phyloP scores from a whole-genome alignment of 35 echinoderm and acorn worm genomes.

The Heliocidaris tuberculata region DNA sequence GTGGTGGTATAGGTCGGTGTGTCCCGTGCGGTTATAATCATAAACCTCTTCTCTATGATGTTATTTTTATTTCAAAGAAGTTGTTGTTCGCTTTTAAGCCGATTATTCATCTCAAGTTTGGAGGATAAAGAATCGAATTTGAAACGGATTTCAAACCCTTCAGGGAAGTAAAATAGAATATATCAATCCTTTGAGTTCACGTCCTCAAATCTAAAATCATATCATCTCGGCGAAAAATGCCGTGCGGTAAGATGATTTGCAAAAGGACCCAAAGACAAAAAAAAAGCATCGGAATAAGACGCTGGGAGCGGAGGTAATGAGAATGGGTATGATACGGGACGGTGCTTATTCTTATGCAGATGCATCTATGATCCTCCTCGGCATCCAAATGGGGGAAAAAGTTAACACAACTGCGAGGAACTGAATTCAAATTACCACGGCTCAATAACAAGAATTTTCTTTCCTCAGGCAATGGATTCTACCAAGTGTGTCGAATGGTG shows the following conservation, averaged over 20 bases:
- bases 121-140: background rate
- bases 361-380: background rate
- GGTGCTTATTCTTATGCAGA: constrained; percentile 23
- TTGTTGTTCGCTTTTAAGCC: background rate
- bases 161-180: background rate
- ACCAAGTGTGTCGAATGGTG: constrained; percentile 12
- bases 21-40: background rate
- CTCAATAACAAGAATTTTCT: constrained; percentile 22
- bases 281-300: background rate
- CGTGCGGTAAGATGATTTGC: background rate
- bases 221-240: background rate
- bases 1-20: background rate
- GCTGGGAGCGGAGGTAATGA: background rate
- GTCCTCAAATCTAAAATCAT: background rate
- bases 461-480: constrained; percentile 34
- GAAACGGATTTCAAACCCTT: background rate
- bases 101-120: background rate
- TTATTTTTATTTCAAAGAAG: background rate
- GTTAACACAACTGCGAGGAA: constrained; percentile 43
- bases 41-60: background rate
- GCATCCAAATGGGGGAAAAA: constrained; percentile 15
- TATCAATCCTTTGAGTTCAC: background rate
- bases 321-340: background rate
- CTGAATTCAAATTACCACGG: constrained; percentile 48
- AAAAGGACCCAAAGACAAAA: background rate